Conservation (phyloP, 1,140 invertebrate genomes). For the Lordiphosa mommai region DNA sequence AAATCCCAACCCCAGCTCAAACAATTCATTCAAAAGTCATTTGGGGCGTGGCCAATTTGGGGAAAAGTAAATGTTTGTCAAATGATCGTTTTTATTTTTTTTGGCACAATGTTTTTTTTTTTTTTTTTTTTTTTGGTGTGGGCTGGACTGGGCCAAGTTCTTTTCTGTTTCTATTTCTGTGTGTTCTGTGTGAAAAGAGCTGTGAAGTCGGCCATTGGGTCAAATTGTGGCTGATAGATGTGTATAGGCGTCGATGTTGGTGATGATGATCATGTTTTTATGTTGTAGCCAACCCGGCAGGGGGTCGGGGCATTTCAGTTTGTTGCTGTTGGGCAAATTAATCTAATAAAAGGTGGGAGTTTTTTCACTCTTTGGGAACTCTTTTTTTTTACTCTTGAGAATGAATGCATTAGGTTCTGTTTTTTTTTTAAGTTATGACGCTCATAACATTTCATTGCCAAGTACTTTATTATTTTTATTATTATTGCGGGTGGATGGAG, state of each 20-base stretch:
- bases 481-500: constrained; percentile 3
- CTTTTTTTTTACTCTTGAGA: constrained; percentile 9
- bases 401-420: constrained; percentile 28
- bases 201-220: constrained; percentile 75
- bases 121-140: constrained; percentile 11
- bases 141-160: constrained; percentile 28
- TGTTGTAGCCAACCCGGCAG: constrained; percentile 12
- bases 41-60: constrained; percentile 66
- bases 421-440: constrained; percentile 36
- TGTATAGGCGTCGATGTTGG: constrained; percentile 54
- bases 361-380: constrained; percentile 11
- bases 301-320: too few species aligned
- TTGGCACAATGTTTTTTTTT: constrained; percentile 33
- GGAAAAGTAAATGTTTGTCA: constrained; percentile 42
- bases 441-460: constrained; percentile 48
- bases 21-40: constrained; percentile 27
- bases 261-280: constrained; percentile 34
- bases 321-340: constrained; percentile 45
- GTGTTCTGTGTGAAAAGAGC: constrained; percentile 43
- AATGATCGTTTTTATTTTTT: constrained; percentile 21
- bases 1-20: constrained; percentile 1
- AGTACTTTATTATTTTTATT: constrained; percentile 46
- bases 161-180: constrained; percentile 18
- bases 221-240: constrained; percentile 70
- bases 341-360: constrained; percentile 76